Evolutionary conservation across 2,797 vertebrate species (phyloP), one percentile per base, ranked within the genome.

Genomic region (Helarctos malayanus): DNA sequence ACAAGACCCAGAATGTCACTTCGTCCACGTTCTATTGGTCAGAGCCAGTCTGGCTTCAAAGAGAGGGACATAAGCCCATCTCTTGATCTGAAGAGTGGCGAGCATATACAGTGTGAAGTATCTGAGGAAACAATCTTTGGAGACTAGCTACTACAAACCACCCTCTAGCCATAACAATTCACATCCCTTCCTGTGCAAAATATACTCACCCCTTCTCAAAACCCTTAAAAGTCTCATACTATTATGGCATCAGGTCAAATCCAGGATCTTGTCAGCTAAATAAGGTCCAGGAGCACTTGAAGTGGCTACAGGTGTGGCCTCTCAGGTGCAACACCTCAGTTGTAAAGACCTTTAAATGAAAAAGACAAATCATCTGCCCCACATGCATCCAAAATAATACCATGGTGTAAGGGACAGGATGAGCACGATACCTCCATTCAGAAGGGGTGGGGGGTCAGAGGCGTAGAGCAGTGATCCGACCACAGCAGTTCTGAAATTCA

Each of bases 171-270:
- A 68, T 38, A 61, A 35, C 18, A 79, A 19, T 83, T 68, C 49
- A 68, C 11, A 49, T 41, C 13, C 35, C 45, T 73, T 23, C 10
- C 27, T 12, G 0, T 87, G 29, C 7, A 89, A 79, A 87, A 59
- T 29, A 73, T 59, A 29, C 3, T 73, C 56, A 65, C 21, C 29
- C 82, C 25, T 85, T 56, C 68, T 61, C 52, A 35, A 82, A 87
- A 65, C 2, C 76, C 56, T 13, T 56, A 38, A 32, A 59, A 69
- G 27, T 69, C 49, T 93, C 76, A 32, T 83, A 68, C 38, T 63
- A 14, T 49, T 18, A 73, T 14, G 68, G 54, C 71, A 63, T 88
- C 94, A 45, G 65, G n/a, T 94, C 86, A n/a, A 76, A 93, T 87
- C 47, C 25, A 65, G 63, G 45, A 61, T 68, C 35, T 83, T 29